Base-by-base conservation (phyloP, 2,797 vertebrate species). In the Enteromius treurensis region DNA sequence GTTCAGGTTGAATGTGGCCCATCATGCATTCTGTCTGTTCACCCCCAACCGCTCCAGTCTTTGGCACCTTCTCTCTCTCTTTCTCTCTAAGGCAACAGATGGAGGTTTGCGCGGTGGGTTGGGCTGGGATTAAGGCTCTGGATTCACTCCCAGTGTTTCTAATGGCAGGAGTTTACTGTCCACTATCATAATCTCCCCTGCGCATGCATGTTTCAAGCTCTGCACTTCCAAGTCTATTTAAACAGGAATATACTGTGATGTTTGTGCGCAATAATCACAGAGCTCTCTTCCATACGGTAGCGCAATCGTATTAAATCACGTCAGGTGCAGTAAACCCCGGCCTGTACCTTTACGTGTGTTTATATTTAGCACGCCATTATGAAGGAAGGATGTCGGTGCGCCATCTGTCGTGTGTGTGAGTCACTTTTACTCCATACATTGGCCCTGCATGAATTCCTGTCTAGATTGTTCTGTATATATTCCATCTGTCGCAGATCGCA, bases 51-150 rank as follows among this genome's bases (percentile, higher is more conserved):
- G 93, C 92, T 93, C 93, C 91, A 94, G 94, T 95, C 93, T 94
- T 94, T 94, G 94, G 93, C 94, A 94, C 92, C 23, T 89, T 89
- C 91, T 92, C 91, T 92, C 42, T 71, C 21, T 8, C 37, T 71
- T n/a, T 71, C 69, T 51, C 10, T 40, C 93, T 90, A 91, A 94
- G 94, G 93, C 94, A 95, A 95, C 95, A 96, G 95, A 96, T 96
- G 95, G 95, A 94, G 93, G 91, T 89, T 92, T 95, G 93, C 94
- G 91, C 92, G 94, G 94, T 94, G 94, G 95, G 93, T 94, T 94
- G 94, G 94, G 93, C 92, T 93, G 93, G 94, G 94, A 95, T 95
- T 96, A 96, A 92, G 92, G 90, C 92, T 92, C 93, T 93, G 94
- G 95, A 94, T 91, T 90, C 84, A 87, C 93, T 93, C 93, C 93